These are phyloP conservation scores for Apantesis nais DNA, from an alignment of 2,888 invertebrate species.

Conservation along the genomic window DNA sequence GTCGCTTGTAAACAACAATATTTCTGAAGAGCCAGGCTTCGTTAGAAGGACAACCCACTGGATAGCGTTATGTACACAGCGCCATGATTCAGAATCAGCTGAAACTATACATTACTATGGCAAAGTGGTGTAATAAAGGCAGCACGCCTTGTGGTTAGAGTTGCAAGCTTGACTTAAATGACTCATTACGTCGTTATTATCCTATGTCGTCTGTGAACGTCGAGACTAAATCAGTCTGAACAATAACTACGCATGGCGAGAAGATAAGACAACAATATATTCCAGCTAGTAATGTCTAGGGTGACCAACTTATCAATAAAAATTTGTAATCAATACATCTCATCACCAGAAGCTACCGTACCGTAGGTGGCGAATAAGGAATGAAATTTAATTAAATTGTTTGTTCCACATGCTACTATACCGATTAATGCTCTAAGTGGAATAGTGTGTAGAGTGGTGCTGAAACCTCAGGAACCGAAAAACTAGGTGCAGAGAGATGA, in stretches of 20 bases:
- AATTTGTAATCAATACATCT: too few species aligned
- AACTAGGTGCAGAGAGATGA: too few species aligned
- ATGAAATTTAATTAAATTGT: too few species aligned
- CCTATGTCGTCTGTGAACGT: neutral
- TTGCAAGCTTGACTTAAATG: neutral
- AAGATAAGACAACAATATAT: neutral
- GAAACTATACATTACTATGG: neutral
- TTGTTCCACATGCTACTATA: too few species aligned
- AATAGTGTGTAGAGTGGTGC: too few species aligned
- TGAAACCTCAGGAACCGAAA: too few species aligned
- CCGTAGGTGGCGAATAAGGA: too few species aligned
- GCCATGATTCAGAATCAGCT: neutral
- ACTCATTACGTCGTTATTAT: neutral
- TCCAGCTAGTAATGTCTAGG: neutral
- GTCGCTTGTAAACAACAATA: neutral
- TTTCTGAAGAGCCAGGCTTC: neutral
- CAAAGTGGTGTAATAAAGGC: neutral
- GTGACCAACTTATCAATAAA: neutral
- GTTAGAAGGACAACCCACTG: neutral
- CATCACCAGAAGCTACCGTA: too few species aligned
- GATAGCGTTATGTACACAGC: neutral
- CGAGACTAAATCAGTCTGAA: slow-evolving; percentile 6
- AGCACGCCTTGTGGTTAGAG: neutral
- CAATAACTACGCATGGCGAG: neutral
- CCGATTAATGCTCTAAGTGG: too few species aligned